Base-by-base conservation (phyloP, 2,113 vertebrate genomes). In the Polypterus senegalus region DNA sequence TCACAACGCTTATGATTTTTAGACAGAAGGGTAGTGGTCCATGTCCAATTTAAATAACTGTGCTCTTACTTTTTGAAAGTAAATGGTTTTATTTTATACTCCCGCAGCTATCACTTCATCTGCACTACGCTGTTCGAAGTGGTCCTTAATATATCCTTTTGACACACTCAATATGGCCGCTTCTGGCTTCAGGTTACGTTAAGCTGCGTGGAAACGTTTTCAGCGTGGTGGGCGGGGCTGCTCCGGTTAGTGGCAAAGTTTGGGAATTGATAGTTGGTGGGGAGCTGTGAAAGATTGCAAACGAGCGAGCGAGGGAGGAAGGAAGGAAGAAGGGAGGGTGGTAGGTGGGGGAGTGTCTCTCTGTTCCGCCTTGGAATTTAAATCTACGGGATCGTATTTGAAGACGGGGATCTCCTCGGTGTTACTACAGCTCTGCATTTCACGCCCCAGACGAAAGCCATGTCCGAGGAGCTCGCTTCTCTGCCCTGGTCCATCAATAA, bases 401-500 rank as follows among this genome's bases (percentile, higher is more conserved):
- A 27, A 27, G 27, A 27, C 27, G 27, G 27, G 27, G 27, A 27
- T 27, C 27, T 27, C 27, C 27, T 27, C 27, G 27, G 27, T 27
- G 27, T 27, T 27, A 27, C 27, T 27, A 27, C 27, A 27, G 27
- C 27, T 27, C 27, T 1, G 27, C 27, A 27, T 2, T 27, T 27
- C 27, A 27, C 27, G 2, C 27, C 27, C 57, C 46, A 71, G 66
- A 63, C 75, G 58, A 77, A 76, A 86, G 86, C 83, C 85, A 94
- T 96, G 88, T 86, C 91, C 76, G 92, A 94, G 85, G 93, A 97
- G 82, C 74, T 80, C 82, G 92, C 88, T 82, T 83, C 89, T 73
- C 83, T 92, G 79, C 81, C 92, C 71, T 97, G 93, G 93, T 91
- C 93, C 83, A 96, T 95, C 85, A 89, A 91, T 85, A 87, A 88